Evolutionary conservation across 2,113 vertebrate genomes (phyloP).

Genomic region (Pollimyrus isidori): DNA sequence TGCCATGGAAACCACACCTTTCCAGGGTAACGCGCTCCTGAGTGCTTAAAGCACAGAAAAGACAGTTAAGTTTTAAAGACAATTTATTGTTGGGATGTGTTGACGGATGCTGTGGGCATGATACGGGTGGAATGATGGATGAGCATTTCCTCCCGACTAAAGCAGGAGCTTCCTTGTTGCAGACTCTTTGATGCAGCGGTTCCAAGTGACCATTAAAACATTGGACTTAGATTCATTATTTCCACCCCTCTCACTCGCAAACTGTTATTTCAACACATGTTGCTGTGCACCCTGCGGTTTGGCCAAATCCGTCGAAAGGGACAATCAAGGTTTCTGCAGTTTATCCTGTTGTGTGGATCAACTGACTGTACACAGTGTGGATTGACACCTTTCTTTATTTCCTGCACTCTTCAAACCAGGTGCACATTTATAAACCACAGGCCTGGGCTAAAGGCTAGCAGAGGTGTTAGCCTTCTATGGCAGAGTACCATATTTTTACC

Average conservation of each 20-base stretch:
- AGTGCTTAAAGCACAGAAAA: not conserved
- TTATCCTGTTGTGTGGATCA: not conserved
- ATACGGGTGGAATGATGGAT: not conserved
- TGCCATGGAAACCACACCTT: conserved; percentile 17
- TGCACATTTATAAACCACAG: not conserved
- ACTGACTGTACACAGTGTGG: not conserved
- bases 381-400: not conserved
- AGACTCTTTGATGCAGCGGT: not conserved
- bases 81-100: not conserved
- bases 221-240: not conserved
- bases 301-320: not conserved
- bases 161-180: not conserved
- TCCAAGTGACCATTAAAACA: not conserved
- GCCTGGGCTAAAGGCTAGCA: not conserved
- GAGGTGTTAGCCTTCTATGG: not conserved
- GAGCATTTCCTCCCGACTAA: not conserved
- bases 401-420: not conserved
- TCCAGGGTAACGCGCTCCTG: not conserved
- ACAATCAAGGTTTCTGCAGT: not conserved
- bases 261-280: not conserved
- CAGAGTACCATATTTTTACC: not conserved
- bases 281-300: not conserved
- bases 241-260: not conserved
- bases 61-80: not conserved
- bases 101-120: not conserved